Conservation (phyloP, 2,797 vertebrate species). For the Antrozous pallidus region DNA sequence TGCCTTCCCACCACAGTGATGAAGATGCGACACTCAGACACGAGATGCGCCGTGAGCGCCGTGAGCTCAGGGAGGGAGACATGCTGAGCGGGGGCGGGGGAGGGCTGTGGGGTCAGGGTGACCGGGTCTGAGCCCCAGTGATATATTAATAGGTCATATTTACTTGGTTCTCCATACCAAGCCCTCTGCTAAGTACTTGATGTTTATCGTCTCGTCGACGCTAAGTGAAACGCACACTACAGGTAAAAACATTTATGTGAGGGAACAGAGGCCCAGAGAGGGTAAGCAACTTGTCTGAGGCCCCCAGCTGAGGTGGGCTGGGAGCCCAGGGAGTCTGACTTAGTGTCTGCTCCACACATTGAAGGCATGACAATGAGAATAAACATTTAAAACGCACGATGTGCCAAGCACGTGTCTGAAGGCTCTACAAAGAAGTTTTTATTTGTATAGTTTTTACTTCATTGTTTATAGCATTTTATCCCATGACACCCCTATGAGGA, state of each 20-base stretch:
- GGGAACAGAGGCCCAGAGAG: not conserved
- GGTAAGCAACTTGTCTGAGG: not conserved
- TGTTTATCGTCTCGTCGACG: not conserved
- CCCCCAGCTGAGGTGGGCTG: not conserved
- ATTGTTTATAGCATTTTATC: not conserved
- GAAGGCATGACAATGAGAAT: not conserved
- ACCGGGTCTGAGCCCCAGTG: not conserved
- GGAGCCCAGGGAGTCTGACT: not conserved
- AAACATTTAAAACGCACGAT: not conserved
- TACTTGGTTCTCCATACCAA: not conserved
- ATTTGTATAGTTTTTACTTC: not conserved
- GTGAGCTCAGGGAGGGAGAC: not conserved
- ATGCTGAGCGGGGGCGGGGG: not conserved
- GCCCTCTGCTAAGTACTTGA: not conserved
- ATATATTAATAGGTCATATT: not conserved
- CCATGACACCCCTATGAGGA: not conserved
- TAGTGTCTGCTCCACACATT: not conserved
- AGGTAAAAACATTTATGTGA: not conserved
- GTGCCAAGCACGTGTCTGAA: not conserved
- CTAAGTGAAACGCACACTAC: not conserved
- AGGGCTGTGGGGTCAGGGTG: not conserved
- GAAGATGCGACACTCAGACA: not conserved
- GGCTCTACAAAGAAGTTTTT: not conserved
- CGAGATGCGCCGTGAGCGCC: rapidly evolving
- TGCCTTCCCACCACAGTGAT: rapidly evolving